Evolutionary conservation across 2,888 invertebrate genomes (phyloP).

Genomic region (Tuberolachnus salignus): DNA sequence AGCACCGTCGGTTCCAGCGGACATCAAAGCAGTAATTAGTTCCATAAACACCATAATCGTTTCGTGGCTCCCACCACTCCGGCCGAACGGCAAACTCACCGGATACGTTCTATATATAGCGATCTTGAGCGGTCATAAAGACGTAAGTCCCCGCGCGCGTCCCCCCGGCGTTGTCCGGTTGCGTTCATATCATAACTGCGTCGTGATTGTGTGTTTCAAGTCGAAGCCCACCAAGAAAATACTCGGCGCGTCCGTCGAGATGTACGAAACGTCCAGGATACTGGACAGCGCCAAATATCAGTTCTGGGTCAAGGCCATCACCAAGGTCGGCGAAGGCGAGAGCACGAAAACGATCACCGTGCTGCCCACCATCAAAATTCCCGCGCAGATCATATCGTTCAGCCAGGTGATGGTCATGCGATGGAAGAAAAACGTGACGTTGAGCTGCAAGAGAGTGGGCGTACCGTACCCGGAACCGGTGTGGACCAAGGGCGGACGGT

Average conservation of each 20-base stretch:
- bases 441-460: conserved; percentile 86
- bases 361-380: conserved; percentile 75
- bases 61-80: conserved; percentile 86
- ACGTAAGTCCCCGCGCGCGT: conserved; percentile 66
- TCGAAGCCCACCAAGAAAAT: conserved; percentile 79
- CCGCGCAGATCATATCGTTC: conserved; percentile 88
- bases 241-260: conserved; percentile 72
- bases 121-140: conserved; percentile 77
- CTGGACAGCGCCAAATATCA: conserved; percentile 78
- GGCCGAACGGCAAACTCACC: conserved; percentile 82
- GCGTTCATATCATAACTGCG: neutral
- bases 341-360: conserved; percentile 79
- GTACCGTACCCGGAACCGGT: conserved; percentile 76
- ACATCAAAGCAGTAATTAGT: conserved; percentile 87
- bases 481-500: conserved; percentile 80
- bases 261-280: conserved; percentile 74
- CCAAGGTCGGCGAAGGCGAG: conserved; percentile 83
- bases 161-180: too few relatives aligned
- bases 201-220: conserved; percentile 61
- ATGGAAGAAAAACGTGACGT: conserved; percentile 84
- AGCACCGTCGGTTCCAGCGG: conserved; percentile 89
- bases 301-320: conserved; percentile 77
- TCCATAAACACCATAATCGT: conserved; percentile 84
- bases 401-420: conserved; percentile 78
- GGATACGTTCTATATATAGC: conserved; percentile 86